phyloP scores from a whole-genome alignment of 1,140 invertebrate species.

The Drosophila elegans region DNA sequence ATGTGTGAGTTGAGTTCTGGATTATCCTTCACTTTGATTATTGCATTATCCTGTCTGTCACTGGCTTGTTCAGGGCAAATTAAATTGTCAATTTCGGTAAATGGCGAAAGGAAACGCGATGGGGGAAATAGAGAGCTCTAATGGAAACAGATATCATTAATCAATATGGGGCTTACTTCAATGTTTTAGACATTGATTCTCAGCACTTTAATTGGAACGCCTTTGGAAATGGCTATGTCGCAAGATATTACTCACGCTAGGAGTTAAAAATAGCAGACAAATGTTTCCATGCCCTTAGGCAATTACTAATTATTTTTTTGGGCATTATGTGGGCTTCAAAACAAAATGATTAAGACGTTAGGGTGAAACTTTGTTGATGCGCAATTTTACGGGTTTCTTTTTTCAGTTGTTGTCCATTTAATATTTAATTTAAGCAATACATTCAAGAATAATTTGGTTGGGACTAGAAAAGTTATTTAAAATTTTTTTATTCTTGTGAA shows the following conservation, averaged over 20 bases:
- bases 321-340: constrained; percentile 9
- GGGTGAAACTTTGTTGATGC: background rate
- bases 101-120: constrained; percentile 52
- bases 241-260: constrained; percentile 34
- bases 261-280: constrained; percentile 32
- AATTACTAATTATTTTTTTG: constrained; percentile 38
- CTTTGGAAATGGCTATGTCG: background rate
- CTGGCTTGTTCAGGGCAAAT: constrained; percentile 63
- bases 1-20: constrained; percentile 30
- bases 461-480: background rate
- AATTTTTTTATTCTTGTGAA: background rate
- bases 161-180: constrained; percentile 38
- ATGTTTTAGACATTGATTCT: constrained; percentile 34
- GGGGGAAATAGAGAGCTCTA: background rate
- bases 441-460: too few relatives aligned
- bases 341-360: constrained; percentile 2
- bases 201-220: constrained; percentile 38
- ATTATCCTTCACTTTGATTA: constrained; percentile 59
- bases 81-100: constrained; percentile 74
- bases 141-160: constrained; percentile 41
- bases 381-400: background rate
- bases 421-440: too few relatives aligned
- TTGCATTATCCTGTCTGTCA: constrained; percentile 77
- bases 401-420: background rate
- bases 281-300: constrained; percentile 18